Base-by-base conservation (phyloP, 2,888 invertebrate genomes). In the Venusia cambrica region DNA sequence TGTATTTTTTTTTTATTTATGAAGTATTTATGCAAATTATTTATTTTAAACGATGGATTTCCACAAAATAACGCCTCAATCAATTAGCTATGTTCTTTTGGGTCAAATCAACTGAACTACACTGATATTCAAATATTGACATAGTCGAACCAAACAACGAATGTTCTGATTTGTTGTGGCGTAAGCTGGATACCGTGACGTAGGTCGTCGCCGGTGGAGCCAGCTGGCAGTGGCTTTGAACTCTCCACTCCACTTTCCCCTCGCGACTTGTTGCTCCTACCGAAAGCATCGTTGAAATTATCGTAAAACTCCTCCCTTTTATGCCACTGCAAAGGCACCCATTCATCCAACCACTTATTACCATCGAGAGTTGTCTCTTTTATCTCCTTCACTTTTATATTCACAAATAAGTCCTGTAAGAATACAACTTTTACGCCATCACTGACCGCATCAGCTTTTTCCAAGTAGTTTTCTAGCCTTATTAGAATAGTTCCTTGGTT, bases 401-500 rank as follows among this genome's bases (percentile, higher is more conserved):
- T 71, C 0, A 73, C 59, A 45, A 94, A 92, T 0, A 94, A 47
- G 29, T 89, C 72, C 80, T 89, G 70, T 0, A 93, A 49, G 52
- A 89, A 73, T 0, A 93, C 73, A 2, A 63, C 75, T 3, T 88
- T 91, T 0, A 87, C 63, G 2, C 88, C 73, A 0, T 90, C 90
- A n/a, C 85, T 75, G 0, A 62, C 57, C 34, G 49, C 38, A 14
- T 95, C 95, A 1, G 80, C 69, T 13, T 83, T 87, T 61, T 94
- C 94, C 28, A 93, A 88, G 51, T 93, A 89, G 62, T 96, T 94
- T 62, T 96, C 96, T 1, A 96, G 63, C 17, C 96, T 88, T 2
- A 96, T 50, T n/a, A 96, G 71, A 2, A 93, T 54, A 1, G 87
- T 84, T 0, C 78, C 74, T 0, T 84, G 87, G 21, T 89, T 89